Conservation (phyloP, 2,797 vertebrate species). For the Triplophysa bombifrons region DNA sequence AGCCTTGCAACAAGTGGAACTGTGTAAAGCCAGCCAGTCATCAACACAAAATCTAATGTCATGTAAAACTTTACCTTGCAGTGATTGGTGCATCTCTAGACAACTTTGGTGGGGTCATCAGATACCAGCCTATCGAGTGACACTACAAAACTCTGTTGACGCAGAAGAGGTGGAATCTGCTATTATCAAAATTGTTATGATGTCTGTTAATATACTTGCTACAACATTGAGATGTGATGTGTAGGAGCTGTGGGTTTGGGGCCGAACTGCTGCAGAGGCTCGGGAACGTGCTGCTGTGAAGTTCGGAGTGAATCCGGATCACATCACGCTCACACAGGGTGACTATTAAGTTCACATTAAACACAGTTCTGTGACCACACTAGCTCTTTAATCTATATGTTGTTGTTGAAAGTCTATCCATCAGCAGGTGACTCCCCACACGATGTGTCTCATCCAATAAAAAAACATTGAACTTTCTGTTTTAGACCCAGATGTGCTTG, state of each 20-base stretch:
- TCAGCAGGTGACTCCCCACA: too few relatives aligned
- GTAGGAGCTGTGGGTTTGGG: conserved; percentile 83
- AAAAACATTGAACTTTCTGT: not conserved
- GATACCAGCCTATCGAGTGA: conserved; percentile 86
- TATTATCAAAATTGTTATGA: not conserved
- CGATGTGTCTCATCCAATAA: not conserved
- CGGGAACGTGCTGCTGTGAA: conserved; percentile 72
- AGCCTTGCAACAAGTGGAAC: not conserved
- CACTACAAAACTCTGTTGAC: conserved; percentile 52
- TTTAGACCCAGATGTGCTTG: conserved; percentile 87
- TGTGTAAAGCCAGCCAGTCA: not conserved
- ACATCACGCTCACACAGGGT: conserved; percentile 80
- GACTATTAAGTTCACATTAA: conserved; percentile 41
- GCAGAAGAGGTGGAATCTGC: conserved; percentile 64
- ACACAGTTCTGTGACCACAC: not conserved
- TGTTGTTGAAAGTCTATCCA: not conserved
- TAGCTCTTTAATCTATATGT: too few relatives aligned
- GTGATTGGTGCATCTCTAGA: conserved; percentile 92
- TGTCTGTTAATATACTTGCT: not conserved
- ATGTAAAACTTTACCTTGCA: conserved; percentile 54
- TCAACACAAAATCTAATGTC: not conserved
- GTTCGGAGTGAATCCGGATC: conserved; percentile 68
- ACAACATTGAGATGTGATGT: not conserved
- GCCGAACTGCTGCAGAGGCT: conserved; percentile 79
- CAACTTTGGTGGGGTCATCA: conserved; percentile 95